Conservation (phyloP, 2,113 vertebrate genomes). For the Capreolus pygargus region DNA sequence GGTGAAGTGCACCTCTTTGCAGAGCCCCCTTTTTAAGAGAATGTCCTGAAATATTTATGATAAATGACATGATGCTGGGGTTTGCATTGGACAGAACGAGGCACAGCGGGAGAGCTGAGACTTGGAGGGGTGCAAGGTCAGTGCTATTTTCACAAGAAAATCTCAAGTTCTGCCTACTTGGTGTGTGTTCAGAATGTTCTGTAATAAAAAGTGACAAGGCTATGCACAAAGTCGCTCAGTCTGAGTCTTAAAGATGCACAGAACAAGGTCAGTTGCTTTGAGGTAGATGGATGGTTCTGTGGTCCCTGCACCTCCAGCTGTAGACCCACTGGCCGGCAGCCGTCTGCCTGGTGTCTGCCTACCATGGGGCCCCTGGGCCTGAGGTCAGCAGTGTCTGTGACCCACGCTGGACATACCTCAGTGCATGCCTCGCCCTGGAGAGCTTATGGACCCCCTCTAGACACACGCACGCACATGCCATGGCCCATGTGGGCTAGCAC, state of each 20-base stretch:
- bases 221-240: rapidly evolving
- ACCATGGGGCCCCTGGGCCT: background rate
- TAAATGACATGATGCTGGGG: background rate
- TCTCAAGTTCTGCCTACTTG: background rate
- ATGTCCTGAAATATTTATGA: background rate
- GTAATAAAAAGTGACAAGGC: background rate
- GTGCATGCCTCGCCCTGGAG: background rate
- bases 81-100: rapidly evolving
- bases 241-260: background rate
- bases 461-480: background rate
- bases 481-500: rapidly evolving
- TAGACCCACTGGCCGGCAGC: background rate
- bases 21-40: background rate
- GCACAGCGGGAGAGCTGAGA: background rate
- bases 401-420: background rate
- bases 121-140: background rate
- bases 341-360: background rate
- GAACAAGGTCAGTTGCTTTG: background rate
- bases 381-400: background rate
- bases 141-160: background rate
- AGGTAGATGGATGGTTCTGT: background rate
- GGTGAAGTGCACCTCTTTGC: background rate
- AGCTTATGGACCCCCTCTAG: background rate
- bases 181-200: background rate
- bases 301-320: background rate